These are phyloP conservation scores for Lutjanus argentimaculatus DNA, from an alignment of 2,797 vertebrate genomes.

Conservation along the genomic window DNA sequence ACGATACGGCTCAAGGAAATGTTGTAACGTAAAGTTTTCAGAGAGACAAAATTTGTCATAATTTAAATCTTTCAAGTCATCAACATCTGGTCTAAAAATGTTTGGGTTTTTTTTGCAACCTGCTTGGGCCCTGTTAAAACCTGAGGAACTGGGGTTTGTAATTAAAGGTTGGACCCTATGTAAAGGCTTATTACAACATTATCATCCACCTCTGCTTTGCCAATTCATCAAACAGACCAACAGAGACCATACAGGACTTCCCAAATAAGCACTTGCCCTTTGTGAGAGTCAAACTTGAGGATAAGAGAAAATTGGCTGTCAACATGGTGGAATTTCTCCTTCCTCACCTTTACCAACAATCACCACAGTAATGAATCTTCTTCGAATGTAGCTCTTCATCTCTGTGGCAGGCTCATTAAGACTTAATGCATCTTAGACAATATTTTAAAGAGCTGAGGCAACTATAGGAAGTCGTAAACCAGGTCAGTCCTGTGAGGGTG, in stretches of 20 bases:
- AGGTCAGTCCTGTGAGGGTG: slow-evolving; percentile 5
- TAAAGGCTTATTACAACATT: slow-evolving; percentile 1
- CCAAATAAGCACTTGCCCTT: slow-evolving; percentile 27
- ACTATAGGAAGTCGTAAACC: background rate
- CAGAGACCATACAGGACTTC: slow-evolving; percentile 1
- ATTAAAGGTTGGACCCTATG: slow-evolving; percentile 14
- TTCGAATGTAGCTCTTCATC: slow-evolving; percentile 59
- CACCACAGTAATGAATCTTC: slow-evolving; percentile 62
- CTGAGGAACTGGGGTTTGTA: background rate
- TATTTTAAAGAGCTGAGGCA: slow-evolving; percentile 20
- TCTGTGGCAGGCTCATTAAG: slow-evolving; percentile 50
- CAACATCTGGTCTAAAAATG: no score
- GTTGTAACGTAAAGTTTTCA: no score
- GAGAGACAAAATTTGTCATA: no score
- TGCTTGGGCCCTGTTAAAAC: no score
- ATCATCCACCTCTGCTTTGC: slow-evolving; percentile 13
- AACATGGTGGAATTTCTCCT: slow-evolving; percentile 51
- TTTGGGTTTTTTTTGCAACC: no score
- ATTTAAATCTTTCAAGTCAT: no score
- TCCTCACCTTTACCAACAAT: slow-evolving; percentile 45
- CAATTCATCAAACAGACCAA: slow-evolving; percentile 29
- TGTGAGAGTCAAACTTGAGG: slow-evolving; percentile 28
- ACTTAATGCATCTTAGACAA: slow-evolving; percentile 38
- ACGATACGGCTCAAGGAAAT: no score
- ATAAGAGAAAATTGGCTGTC: slow-evolving; percentile 54